Percentiles rank a stretch among this genome's conserved stretches.
Conservation (phyloP, 2,888 invertebrate genomes). For the Dryocosmus kuriphilus region DNA sequence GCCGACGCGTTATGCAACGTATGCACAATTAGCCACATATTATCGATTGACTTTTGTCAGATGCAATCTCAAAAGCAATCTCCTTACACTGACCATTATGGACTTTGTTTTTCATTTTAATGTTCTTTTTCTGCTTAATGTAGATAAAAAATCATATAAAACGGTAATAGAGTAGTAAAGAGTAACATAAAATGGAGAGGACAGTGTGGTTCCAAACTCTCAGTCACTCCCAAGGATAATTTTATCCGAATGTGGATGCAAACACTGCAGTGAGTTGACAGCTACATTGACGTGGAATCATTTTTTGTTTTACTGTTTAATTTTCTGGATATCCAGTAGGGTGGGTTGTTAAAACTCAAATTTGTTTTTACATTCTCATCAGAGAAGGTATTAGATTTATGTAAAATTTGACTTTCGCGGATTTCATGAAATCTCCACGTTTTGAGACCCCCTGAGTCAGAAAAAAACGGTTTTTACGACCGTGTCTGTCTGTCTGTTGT, state of each 20-base stretch:
- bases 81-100: not conserved
- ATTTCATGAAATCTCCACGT: too few species aligned
- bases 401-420: too few species aligned
- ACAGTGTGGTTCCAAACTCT: too few species aligned
- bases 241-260: too few species aligned
- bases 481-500: too few species aligned
- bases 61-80: not conserved
- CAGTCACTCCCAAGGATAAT: too few species aligned
- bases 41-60: slow-evolving; percentile 32
- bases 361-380: too few species aligned
- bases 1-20: slow-evolving; percentile 36
- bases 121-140: not conserved
- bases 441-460: too few species aligned
- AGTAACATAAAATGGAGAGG: not conserved
- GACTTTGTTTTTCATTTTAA: not conserved
- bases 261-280: too few species aligned
- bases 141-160: not conserved
- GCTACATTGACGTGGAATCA: too few species aligned
- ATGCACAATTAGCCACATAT: slow-evolving; percentile 38
- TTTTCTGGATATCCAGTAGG: not conserved
- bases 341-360: not conserved
- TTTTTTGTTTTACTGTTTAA: not conserved
- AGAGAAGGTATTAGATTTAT: too few species aligned
- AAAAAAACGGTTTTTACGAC: too few species aligned
- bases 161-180: not conserved